These are phyloP conservation scores for Lota lota DNA, from an alignment of 2,113 vertebrate genomes.

Conservation along the genomic window DNA sequence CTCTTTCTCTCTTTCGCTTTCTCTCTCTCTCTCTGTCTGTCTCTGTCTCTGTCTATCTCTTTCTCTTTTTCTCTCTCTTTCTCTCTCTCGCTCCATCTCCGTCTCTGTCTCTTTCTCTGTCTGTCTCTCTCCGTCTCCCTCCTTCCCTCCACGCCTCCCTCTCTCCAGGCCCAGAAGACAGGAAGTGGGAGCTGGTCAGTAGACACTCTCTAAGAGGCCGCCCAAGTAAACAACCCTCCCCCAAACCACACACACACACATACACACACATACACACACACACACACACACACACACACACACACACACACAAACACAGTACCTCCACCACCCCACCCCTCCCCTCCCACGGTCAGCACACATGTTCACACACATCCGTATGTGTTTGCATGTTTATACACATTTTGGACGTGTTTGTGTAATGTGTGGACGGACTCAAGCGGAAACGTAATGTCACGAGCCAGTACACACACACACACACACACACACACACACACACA, in stretches of 20 bases:
- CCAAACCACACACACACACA: too few species aligned
- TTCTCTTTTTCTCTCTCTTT: too few species aligned
- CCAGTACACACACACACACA: background rate
- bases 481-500: slow-evolving; percentile 14
- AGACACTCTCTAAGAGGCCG: slow-evolving; percentile 60
- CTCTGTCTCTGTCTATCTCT: too few species aligned
- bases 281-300: too few species aligned
- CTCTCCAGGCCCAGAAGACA: slow-evolving; percentile 55
- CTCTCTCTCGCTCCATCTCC: background rate
- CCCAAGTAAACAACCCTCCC: slow-evolving; percentile 65
- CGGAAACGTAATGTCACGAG: background rate
- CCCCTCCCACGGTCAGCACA: slow-evolving; percentile 27
- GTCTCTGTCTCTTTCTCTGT: too few species aligned
- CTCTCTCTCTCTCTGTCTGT: background rate
- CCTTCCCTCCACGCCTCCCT: slow-evolving; percentile 10
- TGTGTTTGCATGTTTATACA: slow-evolving; percentile 48
- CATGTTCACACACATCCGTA: slow-evolving; percentile 54
- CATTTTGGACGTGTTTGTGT: slow-evolving; percentile 51
- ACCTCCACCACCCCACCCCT: background rate
- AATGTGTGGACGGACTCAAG: slow-evolving; percentile 5
- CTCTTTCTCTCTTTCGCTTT: background rate
- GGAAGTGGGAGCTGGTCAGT: slow-evolving; percentile 63
- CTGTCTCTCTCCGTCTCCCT: too few species aligned
- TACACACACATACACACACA: too few species aligned
- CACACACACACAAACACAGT: too few species aligned